Evolutionary conservation across 1,140 invertebrate species (phyloP).

Genomic region (Maconellicoccus hirsutus): DNA sequence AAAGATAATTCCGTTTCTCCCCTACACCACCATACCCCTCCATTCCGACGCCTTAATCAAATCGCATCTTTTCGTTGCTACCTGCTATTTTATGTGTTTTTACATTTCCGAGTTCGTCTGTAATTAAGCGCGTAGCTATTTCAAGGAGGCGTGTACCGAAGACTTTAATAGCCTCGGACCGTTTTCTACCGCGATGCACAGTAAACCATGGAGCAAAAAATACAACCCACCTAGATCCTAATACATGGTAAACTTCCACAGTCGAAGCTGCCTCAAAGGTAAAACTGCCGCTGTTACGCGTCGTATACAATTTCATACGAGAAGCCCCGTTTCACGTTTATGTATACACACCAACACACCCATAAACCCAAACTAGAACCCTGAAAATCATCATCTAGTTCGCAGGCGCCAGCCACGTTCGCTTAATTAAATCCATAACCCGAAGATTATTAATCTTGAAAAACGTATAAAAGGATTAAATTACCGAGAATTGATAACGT

Average conservation of each 20-base stretch:
- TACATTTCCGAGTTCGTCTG: background rate
- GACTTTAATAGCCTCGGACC: background rate
- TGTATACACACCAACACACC: background rate
- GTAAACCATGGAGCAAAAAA: background rate
- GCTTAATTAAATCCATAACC: slow-evolving; percentile 15
- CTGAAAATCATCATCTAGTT: too few relatives aligned
- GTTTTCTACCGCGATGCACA: too few relatives aligned
- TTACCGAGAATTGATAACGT: background rate
- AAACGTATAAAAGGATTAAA: background rate
- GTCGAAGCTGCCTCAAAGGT: background rate
- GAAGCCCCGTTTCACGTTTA: background rate
- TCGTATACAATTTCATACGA: background rate
- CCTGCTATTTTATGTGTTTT: slow-evolving; percentile 5
- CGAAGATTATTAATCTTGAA: slow-evolving; percentile 15
- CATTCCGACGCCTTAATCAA: background rate
- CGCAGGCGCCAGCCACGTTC: slow-evolving; percentile 6
- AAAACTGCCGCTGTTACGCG: slow-evolving; percentile 6
- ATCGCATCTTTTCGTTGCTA: background rate
- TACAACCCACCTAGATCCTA: background rate
- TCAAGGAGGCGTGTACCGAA: background rate
- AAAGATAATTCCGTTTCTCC: too few relatives aligned
- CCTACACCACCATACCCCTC: too few relatives aligned
- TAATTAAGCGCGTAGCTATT: background rate
- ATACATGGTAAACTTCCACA: background rate
- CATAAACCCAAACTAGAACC: too few relatives aligned